These are phyloP conservation scores for Dexiosoma caninum DNA, from an alignment of 2,888 invertebrate species.

Conservation along the genomic window DNA sequence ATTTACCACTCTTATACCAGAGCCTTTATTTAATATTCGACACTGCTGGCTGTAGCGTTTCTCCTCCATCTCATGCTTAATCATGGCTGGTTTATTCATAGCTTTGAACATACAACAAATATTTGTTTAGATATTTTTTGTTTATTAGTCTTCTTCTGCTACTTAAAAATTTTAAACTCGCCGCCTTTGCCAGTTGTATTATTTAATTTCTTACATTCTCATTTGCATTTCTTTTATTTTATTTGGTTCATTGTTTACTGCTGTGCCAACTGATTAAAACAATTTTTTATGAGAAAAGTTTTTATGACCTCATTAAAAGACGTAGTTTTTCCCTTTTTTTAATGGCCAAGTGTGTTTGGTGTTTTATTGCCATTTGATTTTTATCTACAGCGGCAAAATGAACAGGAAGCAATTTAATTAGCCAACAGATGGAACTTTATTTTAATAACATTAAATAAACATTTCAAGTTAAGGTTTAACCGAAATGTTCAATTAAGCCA, in stretches of 20 bases:
- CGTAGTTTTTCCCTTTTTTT: slow-evolving; percentile 18
- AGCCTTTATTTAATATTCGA: not conserved
- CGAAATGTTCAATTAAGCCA: not conserved
- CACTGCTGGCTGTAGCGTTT: not conserved
- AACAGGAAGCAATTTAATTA: slow-evolving; percentile 14
- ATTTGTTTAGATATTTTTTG: slow-evolving; percentile 35
- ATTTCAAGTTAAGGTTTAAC: not conserved
- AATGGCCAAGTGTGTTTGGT: slow-evolving; percentile 15
- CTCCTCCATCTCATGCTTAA: not conserved
- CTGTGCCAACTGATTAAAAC: slow-evolving; percentile 59
- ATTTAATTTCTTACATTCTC: not conserved
- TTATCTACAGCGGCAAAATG: slow-evolving; percentile 10
- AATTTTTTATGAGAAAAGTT: slow-evolving; percentile 61
- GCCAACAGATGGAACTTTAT: not conserved
- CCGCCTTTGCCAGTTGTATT: not conserved
- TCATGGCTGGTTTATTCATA: slow-evolving; percentile 7
- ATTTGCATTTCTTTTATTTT: slow-evolving; percentile 9
- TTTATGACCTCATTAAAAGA: slow-evolving; percentile 61
- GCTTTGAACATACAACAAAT: slow-evolving; percentile 9
- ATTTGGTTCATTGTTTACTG: slow-evolving; percentile 48
- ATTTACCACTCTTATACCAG: too few relatives aligned
- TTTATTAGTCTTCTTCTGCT: slow-evolving; percentile 13
- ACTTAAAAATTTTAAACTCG: slow-evolving; percentile 10
- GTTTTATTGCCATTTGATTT: slow-evolving; percentile 45
- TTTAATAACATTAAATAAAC: not conserved